Percentiles rank a stretch among this genome's conserved stretches.
These are phyloP conservation scores for Empidonax alnorum DNA, from an alignment of 2,113 vertebrate genomes.

Conservation along the genomic window DNA sequence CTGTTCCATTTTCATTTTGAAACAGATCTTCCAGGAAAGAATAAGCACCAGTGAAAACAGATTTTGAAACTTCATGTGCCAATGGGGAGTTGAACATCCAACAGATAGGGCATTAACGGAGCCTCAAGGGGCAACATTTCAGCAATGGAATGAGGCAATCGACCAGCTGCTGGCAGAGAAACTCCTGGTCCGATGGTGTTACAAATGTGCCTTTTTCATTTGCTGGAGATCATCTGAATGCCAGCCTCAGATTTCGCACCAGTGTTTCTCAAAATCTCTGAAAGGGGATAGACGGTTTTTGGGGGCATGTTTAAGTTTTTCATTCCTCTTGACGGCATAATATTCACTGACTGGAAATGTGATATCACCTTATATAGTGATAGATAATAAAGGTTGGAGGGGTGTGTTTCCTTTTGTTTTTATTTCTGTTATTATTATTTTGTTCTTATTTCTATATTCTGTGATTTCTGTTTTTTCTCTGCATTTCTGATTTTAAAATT, in stretches of 20 bases:
- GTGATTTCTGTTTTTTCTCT: neutral
- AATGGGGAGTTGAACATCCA: neutral
- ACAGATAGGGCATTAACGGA: neutral
- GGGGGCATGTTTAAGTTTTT: rapidly evolving
- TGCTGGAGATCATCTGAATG: neutral
- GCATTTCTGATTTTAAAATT: neutral
- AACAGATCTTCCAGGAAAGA: neutral
- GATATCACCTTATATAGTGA: neutral
- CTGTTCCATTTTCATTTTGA: neutral
- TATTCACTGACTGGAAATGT: neutral
- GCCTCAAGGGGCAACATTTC: neutral
- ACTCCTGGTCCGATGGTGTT: neutral
- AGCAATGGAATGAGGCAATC: neutral
- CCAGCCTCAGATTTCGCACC: neutral
- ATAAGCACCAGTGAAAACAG: neutral
- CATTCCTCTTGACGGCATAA: neutral
- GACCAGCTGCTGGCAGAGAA: neutral
- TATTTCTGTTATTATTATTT: neutral
- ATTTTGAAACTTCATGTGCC: neutral
- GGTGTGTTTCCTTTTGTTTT: neutral
- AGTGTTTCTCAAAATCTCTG: neutral
- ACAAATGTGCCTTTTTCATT: neutral
- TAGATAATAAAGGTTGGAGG: neutral
- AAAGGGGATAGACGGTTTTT: neutral
- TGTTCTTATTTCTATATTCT: neutral